These are phyloP conservation scores for Phania funesta DNA, from an alignment of 2,888 invertebrate species.

Conservation along the genomic window DNA sequence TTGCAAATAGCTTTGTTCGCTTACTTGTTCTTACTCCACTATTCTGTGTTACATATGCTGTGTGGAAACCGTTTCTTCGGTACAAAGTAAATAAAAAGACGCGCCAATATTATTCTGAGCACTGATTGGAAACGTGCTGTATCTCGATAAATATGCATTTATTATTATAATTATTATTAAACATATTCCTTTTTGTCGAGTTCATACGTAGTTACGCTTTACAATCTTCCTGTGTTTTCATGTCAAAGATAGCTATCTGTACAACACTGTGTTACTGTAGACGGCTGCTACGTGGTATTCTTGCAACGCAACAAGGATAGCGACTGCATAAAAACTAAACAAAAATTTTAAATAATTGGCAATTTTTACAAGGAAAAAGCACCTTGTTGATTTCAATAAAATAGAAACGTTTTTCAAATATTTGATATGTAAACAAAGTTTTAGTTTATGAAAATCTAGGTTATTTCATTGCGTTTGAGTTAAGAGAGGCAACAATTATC, in stretches of 20 bases:
- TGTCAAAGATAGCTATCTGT: slow-evolving; percentile 63
- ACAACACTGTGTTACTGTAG: slow-evolving; percentile 17
- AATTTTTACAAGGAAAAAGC: too few species aligned
- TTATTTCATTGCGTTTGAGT: too few species aligned
- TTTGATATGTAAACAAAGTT: slow-evolving; percentile 12
- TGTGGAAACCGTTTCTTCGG: background rate
- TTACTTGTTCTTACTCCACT: background rate
- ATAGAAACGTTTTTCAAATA: too few species aligned
- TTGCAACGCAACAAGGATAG: background rate
- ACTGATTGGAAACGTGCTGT: slow-evolving; percentile 80
- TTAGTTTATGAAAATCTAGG: too few species aligned
- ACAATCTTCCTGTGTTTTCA: slow-evolving; percentile 32
- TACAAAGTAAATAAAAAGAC: slow-evolving; percentile 55
- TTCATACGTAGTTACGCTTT: slow-evolving; percentile 3
- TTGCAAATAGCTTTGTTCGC: slow-evolving; percentile 20
- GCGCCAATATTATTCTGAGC: slow-evolving; percentile 70
- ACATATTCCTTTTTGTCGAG: slow-evolving; percentile 37
- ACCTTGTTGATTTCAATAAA: too few species aligned
- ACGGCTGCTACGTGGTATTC: slow-evolving; percentile 56
- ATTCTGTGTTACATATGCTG: background rate
- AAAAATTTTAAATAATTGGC: slow-evolving; percentile 62
- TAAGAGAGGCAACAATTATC: too few species aligned
- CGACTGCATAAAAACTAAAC: background rate
- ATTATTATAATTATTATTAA: slow-evolving; percentile 57
- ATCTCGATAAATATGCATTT: slow-evolving; percentile 75